phyloP scores from a whole-genome alignment of 1,140 invertebrate species.

The Druon quercuslanigerum region DNA sequence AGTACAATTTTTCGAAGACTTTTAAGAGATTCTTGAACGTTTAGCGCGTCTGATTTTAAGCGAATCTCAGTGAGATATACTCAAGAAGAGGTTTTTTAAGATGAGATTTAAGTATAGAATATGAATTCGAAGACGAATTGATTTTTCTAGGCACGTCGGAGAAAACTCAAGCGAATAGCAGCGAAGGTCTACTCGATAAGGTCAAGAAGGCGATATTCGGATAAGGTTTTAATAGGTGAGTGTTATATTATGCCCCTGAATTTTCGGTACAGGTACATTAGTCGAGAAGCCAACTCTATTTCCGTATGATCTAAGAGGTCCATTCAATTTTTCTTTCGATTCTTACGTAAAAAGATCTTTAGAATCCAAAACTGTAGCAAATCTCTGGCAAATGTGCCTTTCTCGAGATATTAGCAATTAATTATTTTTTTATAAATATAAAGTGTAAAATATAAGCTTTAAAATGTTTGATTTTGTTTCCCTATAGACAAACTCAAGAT shows the following conservation, averaged over 20 bases:
- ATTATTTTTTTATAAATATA: too few relatives aligned
- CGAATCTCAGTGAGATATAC: constrained; percentile 58
- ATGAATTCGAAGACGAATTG: constrained; percentile 45
- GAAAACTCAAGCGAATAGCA: constrained; percentile 74
- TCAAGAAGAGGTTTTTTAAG: background rate
- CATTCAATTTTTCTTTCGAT: too few relatives aligned
- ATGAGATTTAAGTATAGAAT: background rate
- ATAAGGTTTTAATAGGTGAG: constrained; percentile 63
- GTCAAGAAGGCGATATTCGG: constrained; percentile 81
- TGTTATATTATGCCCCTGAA: constrained; percentile 29
- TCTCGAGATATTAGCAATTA: too few relatives aligned
- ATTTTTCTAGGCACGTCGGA: constrained; percentile 72
- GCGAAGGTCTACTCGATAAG: constrained; percentile 77
- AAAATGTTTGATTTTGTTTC: too few relatives aligned
- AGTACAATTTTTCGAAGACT: background rate
- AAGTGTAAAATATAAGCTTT: too few relatives aligned
- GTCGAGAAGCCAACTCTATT: background rate
- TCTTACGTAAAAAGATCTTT: too few relatives aligned
- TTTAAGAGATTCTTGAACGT: too few relatives aligned
- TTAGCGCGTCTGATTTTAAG: background rate
- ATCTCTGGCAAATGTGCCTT: too few relatives aligned
- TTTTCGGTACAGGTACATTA: background rate
- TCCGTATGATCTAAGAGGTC: too few relatives aligned
- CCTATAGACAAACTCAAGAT: too few relatives aligned
- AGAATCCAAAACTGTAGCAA: too few relatives aligned